Evolutionary conservation across 2,113 vertebrate genomes (phyloP).

Genomic region (Pituophis catenifer): DNA sequence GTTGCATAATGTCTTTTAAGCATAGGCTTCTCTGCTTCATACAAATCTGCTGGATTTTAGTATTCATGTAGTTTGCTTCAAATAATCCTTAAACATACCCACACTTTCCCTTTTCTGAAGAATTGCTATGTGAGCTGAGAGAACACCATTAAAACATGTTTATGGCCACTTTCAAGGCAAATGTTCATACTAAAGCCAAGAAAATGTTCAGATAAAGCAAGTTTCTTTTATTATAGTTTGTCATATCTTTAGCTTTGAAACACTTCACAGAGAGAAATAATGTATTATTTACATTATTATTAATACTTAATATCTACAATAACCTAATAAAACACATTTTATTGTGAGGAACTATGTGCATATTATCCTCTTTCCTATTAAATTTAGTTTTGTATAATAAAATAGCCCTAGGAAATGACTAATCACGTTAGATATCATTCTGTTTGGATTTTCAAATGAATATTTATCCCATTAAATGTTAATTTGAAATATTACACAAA

Average conservation of each 20-base stretch:
- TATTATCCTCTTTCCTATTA: not conserved
- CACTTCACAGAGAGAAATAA: not conserved
- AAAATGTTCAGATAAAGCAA: not conserved
- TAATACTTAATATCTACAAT: no score
- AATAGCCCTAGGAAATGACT: not conserved
- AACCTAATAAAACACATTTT: not conserved
- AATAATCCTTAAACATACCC: constrained; percentile 84
- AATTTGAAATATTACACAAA: not conserved
- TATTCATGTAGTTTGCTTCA: constrained; percentile 97
- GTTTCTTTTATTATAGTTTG: not conserved
- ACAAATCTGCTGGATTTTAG: constrained; percentile 93
- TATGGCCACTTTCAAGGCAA: constrained; percentile 21
- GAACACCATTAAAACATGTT: constrained; percentile 82
- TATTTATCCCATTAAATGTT: not conserved
- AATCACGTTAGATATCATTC: not conserved
- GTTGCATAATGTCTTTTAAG: constrained; percentile 98
- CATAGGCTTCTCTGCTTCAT: constrained; percentile 96
- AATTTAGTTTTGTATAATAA: constrained; percentile 16
- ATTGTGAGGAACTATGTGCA: not conserved
- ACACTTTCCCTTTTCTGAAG: constrained; percentile 80
- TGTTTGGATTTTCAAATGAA: not conserved
- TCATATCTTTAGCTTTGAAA: not conserved
- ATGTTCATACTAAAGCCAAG: not conserved
- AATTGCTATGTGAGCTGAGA: constrained; percentile 91
- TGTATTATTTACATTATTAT: not conserved